Percentiles rank a stretch among this genome's conserved stretches.
Evolutionary conservation across 1,140 invertebrate species (phyloP).

Genomic region (Tetramorium simillimum): DNA sequence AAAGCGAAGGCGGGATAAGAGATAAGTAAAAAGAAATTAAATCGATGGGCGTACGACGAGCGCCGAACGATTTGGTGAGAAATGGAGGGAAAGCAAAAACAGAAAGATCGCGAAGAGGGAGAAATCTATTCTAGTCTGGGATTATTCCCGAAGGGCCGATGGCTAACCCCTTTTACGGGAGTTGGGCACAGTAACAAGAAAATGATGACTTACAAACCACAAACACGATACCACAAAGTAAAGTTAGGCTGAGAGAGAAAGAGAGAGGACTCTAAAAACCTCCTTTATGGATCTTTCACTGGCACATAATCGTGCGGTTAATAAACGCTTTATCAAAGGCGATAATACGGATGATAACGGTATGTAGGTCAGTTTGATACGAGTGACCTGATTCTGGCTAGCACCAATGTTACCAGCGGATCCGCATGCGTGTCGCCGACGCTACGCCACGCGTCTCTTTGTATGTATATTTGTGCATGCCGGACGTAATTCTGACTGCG

Average conservation of each 20-base stretch:
- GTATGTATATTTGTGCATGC: constrained; percentile 21
- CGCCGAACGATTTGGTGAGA: background rate
- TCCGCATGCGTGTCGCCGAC: constrained; percentile 66
- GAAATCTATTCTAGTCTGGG: background rate
- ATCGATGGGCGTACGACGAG: background rate
- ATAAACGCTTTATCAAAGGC: constrained; percentile 82
- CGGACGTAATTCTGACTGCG: constrained; percentile 47
- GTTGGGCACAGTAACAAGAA: background rate
- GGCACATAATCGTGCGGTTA: constrained; percentile 79
- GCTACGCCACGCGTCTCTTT: constrained; percentile 34
- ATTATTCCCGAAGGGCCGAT: background rate
- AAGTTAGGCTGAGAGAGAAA: background rate
- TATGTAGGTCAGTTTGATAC: constrained; percentile 85
- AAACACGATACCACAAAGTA: background rate
- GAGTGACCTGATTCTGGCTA: constrained; percentile 81
- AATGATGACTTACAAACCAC: background rate
- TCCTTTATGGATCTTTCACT: constrained; percentile 69
- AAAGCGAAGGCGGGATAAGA: constrained; percentile 40
- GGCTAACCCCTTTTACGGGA: background rate
- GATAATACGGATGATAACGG: constrained; percentile 82
- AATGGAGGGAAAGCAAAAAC: background rate
- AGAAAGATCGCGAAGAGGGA: background rate
- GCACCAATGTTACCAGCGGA: constrained; percentile 68
- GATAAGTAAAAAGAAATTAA: constrained; percentile 48
- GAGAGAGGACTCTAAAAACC: constrained; percentile 1